Evolutionary conservation across 2,113 vertebrate genomes (phyloP).

Genomic region (Ctenodactylus gundi): DNA sequence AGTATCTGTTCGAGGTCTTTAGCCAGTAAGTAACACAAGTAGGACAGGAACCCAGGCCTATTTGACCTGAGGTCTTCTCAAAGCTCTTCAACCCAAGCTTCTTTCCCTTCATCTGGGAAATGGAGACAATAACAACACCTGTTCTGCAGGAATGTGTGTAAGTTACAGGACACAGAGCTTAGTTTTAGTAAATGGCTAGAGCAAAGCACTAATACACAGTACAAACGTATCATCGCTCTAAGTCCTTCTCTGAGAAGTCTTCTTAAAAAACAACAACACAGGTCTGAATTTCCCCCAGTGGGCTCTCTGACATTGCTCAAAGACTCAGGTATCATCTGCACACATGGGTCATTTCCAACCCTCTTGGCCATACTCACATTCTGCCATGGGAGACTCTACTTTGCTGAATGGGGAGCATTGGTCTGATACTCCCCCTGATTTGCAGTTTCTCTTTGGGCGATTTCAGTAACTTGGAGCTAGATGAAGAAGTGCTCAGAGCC

Average conservation of each 20-base stretch:
- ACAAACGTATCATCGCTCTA: not conserved
- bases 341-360: not conserved
- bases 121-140: not conserved
- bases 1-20: too few relatives aligned
- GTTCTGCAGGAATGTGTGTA: not conserved
- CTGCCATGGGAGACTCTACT: slow-evolving; percentile 92
- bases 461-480: slow-evolving; percentile 94
- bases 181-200: not conserved
- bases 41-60: not conserved
- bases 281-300: not conserved
- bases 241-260: not conserved
- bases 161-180: not conserved
- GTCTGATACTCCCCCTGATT: slow-evolving; percentile 90
- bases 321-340: not conserved
- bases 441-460: slow-evolving; percentile 98
- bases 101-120: not conserved
- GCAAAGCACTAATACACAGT: not conserved
- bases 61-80: not conserved
- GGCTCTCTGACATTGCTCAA: not conserved
- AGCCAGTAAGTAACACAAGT: not conserved
- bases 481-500: slow-evolving; percentile 85
- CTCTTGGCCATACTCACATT: slow-evolving; percentile 87
- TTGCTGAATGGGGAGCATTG: slow-evolving; percentile 87
- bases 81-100: not conserved
- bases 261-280: not conserved